Evolutionary conservation across 2,797 vertebrate genomes (phyloP).

Genomic region (Salmo trutta): DNA sequence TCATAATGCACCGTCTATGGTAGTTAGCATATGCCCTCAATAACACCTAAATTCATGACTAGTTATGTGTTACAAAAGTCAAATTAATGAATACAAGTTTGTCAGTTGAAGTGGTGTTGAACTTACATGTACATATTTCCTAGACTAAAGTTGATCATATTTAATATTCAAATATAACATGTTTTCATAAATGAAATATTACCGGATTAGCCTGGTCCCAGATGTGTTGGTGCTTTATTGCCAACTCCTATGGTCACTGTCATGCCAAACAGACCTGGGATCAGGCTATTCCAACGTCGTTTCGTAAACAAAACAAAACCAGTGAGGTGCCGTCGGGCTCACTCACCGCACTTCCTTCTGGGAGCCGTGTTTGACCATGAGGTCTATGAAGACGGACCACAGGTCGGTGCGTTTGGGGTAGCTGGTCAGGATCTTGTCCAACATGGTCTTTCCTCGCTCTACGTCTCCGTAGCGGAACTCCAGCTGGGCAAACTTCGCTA

Average conservation of each 20-base stretch:
- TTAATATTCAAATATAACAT: background rate
- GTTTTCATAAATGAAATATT: background rate
- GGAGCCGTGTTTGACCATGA: conserved; percentile 88
- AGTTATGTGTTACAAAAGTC: background rate
- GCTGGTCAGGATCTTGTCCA: conserved; percentile 89
- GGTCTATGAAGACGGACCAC: conserved; percentile 96
- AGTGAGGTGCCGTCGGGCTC: background rate
- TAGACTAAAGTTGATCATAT: background rate
- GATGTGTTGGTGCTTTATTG: background rate
- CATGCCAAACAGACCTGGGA: background rate
- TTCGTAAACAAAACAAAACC: background rate
- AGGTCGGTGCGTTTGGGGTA: conserved; percentile 95
- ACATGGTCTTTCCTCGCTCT: conserved; percentile 86
- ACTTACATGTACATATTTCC: background rate
- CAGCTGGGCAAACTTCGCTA: conserved; percentile 90
- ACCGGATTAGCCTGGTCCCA: background rate
- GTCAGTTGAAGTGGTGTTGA: background rate
- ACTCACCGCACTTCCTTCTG: conserved; percentile 91
- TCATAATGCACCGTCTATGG: background rate
- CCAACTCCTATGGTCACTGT: background rate
- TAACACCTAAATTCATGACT: too few relatives aligned
- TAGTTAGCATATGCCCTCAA: background rate
- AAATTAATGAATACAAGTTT: background rate
- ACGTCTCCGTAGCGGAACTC: conserved; percentile 89
- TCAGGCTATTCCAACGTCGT: background rate